phyloP scores from a whole-genome alignment of 2,113 vertebrate species.

The Triplophysa dalaica region DNA sequence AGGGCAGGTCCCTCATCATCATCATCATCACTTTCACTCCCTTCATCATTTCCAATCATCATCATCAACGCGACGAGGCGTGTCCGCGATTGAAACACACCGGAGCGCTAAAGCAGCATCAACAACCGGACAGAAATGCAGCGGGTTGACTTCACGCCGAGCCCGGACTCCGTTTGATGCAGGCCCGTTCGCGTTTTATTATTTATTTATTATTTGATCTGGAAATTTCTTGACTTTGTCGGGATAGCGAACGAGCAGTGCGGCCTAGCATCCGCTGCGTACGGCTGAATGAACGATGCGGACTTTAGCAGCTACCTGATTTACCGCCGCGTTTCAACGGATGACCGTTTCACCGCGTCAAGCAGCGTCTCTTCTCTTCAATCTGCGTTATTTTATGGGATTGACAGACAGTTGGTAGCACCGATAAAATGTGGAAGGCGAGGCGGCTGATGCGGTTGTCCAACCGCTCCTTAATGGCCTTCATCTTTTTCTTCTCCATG shows the following conservation, averaged over 20 bases:
- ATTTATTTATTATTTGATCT: conserved; percentile 58
- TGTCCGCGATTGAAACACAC: conserved; percentile 48
- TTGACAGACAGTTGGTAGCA: conserved; percentile 58
- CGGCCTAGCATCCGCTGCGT: conserved; percentile 36
- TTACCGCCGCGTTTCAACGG: conserved; percentile 37
- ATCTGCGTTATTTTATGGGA: conserved; percentile 67
- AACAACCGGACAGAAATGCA: neutral
- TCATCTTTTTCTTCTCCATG: conserved; percentile 94
- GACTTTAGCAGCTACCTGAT: conserved; percentile 47
- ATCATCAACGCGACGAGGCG: conserved; percentile 41
- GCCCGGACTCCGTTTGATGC: conserved; percentile 56
- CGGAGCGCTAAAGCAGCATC: conserved; percentile 27
- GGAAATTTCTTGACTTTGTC: conserved; percentile 65
- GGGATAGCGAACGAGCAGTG: conserved; percentile 44
- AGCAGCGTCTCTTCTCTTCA: conserved; percentile 53
- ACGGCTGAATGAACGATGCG: conserved; percentile 51
- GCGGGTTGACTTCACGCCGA: conserved; percentile 34
- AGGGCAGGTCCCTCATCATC: conserved; percentile 19
- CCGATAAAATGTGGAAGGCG: conserved; percentile 80
- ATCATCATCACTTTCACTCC: conserved; percentile 46
- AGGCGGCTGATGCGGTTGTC: conserved; percentile 86
- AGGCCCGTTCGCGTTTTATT: conserved; percentile 47
- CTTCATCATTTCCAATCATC: conserved; percentile 48
- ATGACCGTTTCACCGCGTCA: conserved; percentile 49
- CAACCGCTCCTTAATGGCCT: conserved; percentile 91